Evolutionary conservation across 2,797 vertebrate genomes (phyloP).

Genomic region (Lacerta agilis): DNA sequence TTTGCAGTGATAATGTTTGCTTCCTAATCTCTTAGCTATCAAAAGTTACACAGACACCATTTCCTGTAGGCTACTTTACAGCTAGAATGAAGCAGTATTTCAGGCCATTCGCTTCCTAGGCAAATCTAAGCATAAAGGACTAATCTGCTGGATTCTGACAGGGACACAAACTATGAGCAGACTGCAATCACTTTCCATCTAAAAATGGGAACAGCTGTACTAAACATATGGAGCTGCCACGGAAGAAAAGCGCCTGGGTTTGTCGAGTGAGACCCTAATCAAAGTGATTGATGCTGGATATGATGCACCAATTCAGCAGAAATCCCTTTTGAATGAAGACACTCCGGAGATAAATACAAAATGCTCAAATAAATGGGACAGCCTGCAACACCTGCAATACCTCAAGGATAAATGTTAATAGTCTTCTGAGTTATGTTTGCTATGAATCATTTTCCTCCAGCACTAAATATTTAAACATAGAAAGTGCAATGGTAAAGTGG

Average conservation of each 20-base stretch:
- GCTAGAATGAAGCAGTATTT: slow-evolving; percentile 50
- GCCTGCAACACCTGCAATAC: slow-evolving; percentile 65
- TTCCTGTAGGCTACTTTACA: slow-evolving; percentile 43
- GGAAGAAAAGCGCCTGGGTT: slow-evolving; percentile 77
- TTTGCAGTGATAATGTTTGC: slow-evolving; percentile 41
- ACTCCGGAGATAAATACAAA: slow-evolving; percentile 68
- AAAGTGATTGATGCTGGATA: slow-evolving; percentile 81
- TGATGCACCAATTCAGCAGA: slow-evolving; percentile 72
- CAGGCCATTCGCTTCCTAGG: slow-evolving; percentile 54
- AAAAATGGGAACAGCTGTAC: slow-evolving; percentile 81
- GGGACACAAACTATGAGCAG: slow-evolving; percentile 66
- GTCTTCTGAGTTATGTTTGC: slow-evolving; percentile 58
- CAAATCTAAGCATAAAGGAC: slow-evolving; percentile 67
- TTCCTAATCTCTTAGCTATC: slow-evolving; percentile 55
- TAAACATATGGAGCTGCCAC: slow-evolving; percentile 81
- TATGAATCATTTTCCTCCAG: slow-evolving; percentile 55
- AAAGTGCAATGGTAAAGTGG: slow-evolving; percentile 38
- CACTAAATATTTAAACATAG: slow-evolving; percentile 52
- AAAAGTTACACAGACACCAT: slow-evolving; percentile 53
- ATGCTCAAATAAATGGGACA: slow-evolving; percentile 69
- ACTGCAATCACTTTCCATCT: slow-evolving; percentile 59
- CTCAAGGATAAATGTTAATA: slow-evolving; percentile 69
- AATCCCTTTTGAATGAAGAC: slow-evolving; percentile 66
- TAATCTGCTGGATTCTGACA: slow-evolving; percentile 67
- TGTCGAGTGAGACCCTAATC: slow-evolving; percentile 79